Conservation (phyloP, 2,113 vertebrate genomes). For the Sylvietta virens region DNA sequence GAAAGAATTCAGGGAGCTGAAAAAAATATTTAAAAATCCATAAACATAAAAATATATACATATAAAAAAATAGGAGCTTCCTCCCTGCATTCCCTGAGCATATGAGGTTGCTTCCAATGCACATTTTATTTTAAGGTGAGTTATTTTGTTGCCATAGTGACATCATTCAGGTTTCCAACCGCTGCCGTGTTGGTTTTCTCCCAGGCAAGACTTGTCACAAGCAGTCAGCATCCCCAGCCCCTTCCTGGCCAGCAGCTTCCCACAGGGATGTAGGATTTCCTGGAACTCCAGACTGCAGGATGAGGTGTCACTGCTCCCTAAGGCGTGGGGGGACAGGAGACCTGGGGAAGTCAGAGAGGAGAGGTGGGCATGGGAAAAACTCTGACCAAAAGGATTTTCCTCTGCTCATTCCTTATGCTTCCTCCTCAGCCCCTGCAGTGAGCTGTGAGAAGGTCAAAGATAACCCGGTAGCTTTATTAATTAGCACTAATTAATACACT, state of each 20-base stretch:
- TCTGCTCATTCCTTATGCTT: neutral
- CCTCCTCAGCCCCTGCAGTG: neutral
- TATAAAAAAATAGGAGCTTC: neutral
- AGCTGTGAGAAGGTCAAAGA: neutral
- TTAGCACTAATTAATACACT: neutral
- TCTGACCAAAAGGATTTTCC: neutral
- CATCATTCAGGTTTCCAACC: neutral
- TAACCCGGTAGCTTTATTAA: neutral
- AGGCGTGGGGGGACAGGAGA: accelerated
- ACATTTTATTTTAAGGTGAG: constrained; percentile 19
- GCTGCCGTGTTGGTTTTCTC: neutral
- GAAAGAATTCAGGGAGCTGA: neutral
- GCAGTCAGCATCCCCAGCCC: neutral
- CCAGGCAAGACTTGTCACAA: neutral
- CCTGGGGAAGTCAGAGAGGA: too few species aligned
- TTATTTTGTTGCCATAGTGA: constrained; percentile 54
- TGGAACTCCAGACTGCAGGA: neutral
- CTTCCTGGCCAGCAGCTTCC: neutral
- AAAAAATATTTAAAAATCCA: neutral
- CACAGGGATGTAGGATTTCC: neutral
- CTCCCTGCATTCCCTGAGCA: neutral
- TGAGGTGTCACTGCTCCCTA: neutral
- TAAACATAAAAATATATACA: neutral
- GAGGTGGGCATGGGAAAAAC: neutral
- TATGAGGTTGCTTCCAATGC: neutral